Conservation (phyloP, 2,113 vertebrate species). For the Pseudonaja textilis region DNA sequence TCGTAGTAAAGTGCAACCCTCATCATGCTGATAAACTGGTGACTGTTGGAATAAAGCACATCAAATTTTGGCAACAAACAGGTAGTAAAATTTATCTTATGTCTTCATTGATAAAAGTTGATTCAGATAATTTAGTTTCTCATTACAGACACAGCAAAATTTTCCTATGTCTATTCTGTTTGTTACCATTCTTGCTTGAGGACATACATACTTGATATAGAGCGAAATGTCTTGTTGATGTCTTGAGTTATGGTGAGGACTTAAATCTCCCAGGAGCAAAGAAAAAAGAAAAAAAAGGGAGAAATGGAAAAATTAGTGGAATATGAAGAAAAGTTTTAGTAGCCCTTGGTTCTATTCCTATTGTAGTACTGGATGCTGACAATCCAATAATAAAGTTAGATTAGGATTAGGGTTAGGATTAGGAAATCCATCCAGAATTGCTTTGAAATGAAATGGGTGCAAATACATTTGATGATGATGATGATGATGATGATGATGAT, state of each 20-base stretch:
- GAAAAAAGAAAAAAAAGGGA: not conserved
- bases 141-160: not conserved
- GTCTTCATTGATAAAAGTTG: not conserved
- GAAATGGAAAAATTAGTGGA: not conserved
- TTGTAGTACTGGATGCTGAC: not conserved
- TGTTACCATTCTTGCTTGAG: not conserved
- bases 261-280: not conserved
- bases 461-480: too few species aligned
- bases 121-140: not conserved
- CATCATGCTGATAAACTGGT: conserved; percentile 91
- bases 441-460: not conserved
- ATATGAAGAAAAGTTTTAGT: not conserved
- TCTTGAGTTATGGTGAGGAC: not conserved
- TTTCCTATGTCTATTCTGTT: not conserved
- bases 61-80: conserved; percentile 98
- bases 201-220: not conserved
- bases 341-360: not conserved
- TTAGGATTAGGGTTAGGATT: not conserved
- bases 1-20: conserved; percentile 92
- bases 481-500: too few species aligned
- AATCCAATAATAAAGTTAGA: not conserved
- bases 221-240: not conserved
- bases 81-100: conserved; percentile 67
- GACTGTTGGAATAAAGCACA: conserved; percentile 94
- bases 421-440: not conserved